A percentile compares a stretch with the other conserved stretches of the same genome.
Conservation (phyloP, 1,140 invertebrate genomes). For the Neoseiulus cucumeris region DNA sequence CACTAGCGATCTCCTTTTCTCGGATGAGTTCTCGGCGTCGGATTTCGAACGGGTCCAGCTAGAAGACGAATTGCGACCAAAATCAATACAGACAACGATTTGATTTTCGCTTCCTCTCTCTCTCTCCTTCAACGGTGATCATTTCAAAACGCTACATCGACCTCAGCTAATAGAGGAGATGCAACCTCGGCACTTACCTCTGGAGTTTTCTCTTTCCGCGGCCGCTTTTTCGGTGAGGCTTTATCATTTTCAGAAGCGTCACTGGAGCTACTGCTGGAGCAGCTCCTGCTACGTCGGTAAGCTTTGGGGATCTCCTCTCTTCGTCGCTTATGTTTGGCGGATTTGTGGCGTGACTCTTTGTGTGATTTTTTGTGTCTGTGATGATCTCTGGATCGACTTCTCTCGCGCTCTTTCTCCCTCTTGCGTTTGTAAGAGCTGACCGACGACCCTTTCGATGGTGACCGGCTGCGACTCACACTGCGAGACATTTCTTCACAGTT, state of each 20-base stretch:
- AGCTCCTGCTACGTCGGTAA: background rate
- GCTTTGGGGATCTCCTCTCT: background rate
- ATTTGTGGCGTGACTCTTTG: background rate
- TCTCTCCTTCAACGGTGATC: too few species aligned
- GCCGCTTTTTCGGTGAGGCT: background rate
- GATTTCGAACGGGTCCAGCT: background rate
- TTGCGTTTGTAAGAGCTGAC: conserved; percentile 4
- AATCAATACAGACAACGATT: background rate
- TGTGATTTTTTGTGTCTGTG: background rate
- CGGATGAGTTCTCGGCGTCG: background rate
- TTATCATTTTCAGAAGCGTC: background rate
- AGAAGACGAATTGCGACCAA: background rate
- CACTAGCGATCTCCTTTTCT: background rate
- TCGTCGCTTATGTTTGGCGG: background rate
- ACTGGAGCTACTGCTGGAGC: background rate
- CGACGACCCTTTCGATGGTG: background rate
- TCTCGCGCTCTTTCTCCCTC: background rate
- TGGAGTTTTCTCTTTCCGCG: background rate
- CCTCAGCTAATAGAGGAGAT: too few species aligned
- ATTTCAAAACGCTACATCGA: too few species aligned
- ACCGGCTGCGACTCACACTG: conserved; percentile 1
- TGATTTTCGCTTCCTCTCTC: too few species aligned
- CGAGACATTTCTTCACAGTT: background rate
- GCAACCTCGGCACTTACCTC: background rate
- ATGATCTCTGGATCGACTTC: background rate